Conservation (phyloP, 2,113 vertebrate genomes). For the Panurus biarmicus region DNA sequence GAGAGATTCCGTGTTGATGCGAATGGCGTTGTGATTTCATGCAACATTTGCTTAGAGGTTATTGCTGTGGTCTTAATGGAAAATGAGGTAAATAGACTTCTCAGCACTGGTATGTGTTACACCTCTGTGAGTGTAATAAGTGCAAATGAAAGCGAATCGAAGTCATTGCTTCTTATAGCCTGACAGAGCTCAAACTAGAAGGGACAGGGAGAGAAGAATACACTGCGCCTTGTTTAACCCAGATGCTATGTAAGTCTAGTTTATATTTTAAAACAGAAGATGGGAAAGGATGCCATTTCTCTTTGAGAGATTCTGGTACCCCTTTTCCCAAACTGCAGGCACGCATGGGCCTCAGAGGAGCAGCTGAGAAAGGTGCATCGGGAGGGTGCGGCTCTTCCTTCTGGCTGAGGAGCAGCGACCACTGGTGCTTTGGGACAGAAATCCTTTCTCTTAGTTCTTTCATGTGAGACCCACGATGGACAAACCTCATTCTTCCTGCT, state of each 20-base stretch:
- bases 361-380: background rate
- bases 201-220: background rate
- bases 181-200: background rate
- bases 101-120: background rate
- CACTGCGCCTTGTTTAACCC: background rate
- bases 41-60: slow-evolving; percentile 13
- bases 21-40: background rate
- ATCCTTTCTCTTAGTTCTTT: background rate
- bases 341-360: background rate
- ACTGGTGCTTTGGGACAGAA: background rate
- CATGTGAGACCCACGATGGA: background rate
- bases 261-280: background rate
- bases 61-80: background rate
- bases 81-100: background rate
- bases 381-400: background rate
- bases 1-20: background rate
- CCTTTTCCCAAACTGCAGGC: background rate
- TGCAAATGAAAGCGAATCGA: background rate
- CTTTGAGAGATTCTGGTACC: background rate
- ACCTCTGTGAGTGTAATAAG: background rate
- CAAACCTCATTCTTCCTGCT: background rate
- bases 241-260: background rate
- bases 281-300: background rate
- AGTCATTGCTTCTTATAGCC: background rate
- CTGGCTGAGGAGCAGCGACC: fast-evolving